These are phyloP conservation scores for Anseranas semipalmata DNA, from an alignment of 2,113 vertebrate species.

Conservation along the genomic window DNA sequence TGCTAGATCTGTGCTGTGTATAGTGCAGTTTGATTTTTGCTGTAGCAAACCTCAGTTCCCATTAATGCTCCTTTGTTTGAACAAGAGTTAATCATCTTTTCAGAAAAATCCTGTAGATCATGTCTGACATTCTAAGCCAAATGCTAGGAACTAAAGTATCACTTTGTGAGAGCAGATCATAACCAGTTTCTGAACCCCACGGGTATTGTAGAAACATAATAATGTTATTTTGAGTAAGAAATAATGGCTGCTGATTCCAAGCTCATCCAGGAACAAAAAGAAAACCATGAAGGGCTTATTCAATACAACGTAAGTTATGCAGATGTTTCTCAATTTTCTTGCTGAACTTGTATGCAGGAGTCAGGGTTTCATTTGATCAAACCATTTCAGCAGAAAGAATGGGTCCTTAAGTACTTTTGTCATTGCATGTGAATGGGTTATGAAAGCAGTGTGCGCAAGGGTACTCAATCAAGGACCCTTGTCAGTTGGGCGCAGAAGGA, in stretches of 20 bases:
- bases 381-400: neutral
- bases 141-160: neutral
- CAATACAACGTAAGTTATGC: neutral
- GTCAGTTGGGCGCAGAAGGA: neutral
- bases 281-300: neutral
- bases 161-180: neutral
- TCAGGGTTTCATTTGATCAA: neutral
- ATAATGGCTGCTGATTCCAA: constrained; percentile 53
- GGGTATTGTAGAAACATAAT: constrained; percentile 4
- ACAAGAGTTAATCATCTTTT: neutral
- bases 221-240: constrained; percentile 17
- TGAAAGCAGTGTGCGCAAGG: neutral
- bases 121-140: neutral
- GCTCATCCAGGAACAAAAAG: constrained; percentile 16
- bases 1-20: neutral
- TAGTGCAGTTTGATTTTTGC: neutral
- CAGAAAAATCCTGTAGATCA: neutral
- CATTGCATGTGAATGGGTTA: neutral
- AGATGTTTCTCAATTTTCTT: constrained; percentile 6
- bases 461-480: neutral
- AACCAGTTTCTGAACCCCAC: neutral
- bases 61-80: neutral
- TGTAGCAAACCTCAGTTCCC: neutral
- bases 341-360: neutral
- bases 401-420: neutral